A percentile compares a stretch with the other conserved stretches of the same genome.
These are phyloP conservation scores for Caenorhabditis tropicalis DNA, from an alignment of 1,140 invertebrate species.

Conservation along the genomic window DNA sequence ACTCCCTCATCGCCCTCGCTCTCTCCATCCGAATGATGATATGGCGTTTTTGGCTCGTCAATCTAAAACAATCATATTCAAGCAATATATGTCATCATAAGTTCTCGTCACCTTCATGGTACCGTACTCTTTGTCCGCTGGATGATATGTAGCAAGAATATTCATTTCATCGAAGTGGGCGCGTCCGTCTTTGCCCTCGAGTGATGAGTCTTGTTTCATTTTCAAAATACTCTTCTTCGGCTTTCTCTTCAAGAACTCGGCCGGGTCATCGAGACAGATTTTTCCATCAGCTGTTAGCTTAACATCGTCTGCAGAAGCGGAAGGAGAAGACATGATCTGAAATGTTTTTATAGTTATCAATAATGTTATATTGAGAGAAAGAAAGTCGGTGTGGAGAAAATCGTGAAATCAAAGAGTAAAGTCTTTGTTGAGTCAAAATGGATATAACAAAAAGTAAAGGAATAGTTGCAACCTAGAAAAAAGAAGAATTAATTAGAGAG, in stretches of 20 bases:
- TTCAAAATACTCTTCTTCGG: constrained; percentile 71
- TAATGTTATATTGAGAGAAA: background rate
- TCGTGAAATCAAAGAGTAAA: background rate
- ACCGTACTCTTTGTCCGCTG: constrained; percentile 96
- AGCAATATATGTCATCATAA: constrained; percentile 75
- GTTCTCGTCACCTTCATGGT: constrained; percentile 86
- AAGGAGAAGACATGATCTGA: constrained; percentile 10
- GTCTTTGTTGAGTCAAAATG: background rate
- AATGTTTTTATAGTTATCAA: no score
- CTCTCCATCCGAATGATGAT: constrained; percentile 79
- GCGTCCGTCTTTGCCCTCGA: constrained; percentile 62
- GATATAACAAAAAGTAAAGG: background rate
- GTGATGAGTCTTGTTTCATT: constrained; percentile 60
- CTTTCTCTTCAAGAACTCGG: constrained; percentile 67
- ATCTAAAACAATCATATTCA: constrained; percentile 61
- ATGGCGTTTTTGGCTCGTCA: constrained; percentile 87
- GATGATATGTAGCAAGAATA: constrained; percentile 95
- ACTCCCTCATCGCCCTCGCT: constrained; percentile 77
- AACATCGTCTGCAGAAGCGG: constrained; percentile 36
- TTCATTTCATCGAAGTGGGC: constrained; percentile 89
- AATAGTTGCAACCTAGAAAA: background rate
- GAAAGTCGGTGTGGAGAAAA: background rate
- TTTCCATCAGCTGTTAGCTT: constrained; percentile 37
- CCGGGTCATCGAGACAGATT: constrained; percentile 59
- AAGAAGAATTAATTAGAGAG: constrained; percentile 3